phyloP scores from a whole-genome alignment of 2,113 vertebrate genomes.

The Poecile atricapillus region DNA sequence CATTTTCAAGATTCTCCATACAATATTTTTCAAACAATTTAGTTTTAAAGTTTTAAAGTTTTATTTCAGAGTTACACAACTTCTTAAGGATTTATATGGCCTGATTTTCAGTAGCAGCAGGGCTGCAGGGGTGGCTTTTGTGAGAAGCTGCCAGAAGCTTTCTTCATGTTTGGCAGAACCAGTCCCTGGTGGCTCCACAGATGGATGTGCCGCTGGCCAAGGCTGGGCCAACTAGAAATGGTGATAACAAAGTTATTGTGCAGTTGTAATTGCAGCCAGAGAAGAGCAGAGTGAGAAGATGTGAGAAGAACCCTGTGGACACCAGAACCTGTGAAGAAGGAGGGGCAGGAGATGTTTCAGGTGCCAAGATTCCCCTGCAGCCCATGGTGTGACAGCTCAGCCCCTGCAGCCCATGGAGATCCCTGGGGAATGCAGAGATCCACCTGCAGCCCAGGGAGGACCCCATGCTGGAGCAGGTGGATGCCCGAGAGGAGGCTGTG shows the following conservation, averaged over 20 bases:
- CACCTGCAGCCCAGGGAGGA: neutral
- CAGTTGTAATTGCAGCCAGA: neutral
- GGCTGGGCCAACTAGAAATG: neutral
- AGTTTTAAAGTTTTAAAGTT: neutral
- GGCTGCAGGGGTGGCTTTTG: neutral
- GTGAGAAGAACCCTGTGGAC: neutral
- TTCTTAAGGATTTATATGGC: neutral
- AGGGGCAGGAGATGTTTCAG: neutral
- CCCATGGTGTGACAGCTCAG: neutral
- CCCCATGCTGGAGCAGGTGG: neutral
- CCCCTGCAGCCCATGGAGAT: neutral
- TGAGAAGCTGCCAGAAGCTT: neutral
- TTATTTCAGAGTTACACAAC: neutral
- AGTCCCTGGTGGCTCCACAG: neutral
- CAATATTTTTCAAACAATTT: neutral
- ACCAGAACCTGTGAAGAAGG: neutral
- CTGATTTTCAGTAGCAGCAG: neutral
- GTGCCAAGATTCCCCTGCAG: neutral
- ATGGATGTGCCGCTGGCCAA: neutral
- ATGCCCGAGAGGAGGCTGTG: neutral
- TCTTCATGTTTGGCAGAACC: neutral
- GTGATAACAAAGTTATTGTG: neutral
- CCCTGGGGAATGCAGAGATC: neutral
- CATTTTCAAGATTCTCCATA: neutral
- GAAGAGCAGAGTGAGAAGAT: neutral